Evolutionary conservation across 2,113 vertebrate species (phyloP).

Genomic region (Cyprinodon tularosa): DNA sequence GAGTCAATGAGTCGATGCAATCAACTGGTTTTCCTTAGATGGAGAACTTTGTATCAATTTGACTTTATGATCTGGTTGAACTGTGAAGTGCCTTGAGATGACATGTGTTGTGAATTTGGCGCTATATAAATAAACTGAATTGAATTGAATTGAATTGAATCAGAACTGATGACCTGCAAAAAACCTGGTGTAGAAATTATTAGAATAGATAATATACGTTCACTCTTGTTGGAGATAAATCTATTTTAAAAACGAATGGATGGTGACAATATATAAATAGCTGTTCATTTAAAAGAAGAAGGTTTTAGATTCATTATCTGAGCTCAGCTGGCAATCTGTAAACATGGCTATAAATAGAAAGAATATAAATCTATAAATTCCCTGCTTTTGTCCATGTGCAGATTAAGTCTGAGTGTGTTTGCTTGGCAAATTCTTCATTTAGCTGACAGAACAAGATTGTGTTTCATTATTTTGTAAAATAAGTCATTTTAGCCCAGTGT

Average conservation of each 20-base stretch:
- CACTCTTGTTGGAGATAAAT: background rate
- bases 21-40: no score
- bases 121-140: background rate
- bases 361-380: background rate
- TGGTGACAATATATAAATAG: background rate
- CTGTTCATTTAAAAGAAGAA: conserved; percentile 6
- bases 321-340: conserved; percentile 20
- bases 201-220: conserved; percentile 5
- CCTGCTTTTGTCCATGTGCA: background rate
- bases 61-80: no score
- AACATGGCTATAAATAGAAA: background rate
- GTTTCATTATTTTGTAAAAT: conserved; percentile 34
- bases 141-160: background rate
- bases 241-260: background rate
- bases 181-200: conserved; percentile 18
- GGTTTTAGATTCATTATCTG: conserved; percentile 2
- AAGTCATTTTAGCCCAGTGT: conserved; percentile 61
- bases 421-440: conserved; percentile 3
- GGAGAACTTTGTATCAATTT: no score
- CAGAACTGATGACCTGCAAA: no score
- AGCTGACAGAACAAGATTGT: background rate
- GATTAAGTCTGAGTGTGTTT: background rate
- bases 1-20: no score
- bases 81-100: no score
- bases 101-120: no score